phyloP scores from a whole-genome alignment of 2,113 vertebrate species.

The Saccopteryx leptura region DNA sequence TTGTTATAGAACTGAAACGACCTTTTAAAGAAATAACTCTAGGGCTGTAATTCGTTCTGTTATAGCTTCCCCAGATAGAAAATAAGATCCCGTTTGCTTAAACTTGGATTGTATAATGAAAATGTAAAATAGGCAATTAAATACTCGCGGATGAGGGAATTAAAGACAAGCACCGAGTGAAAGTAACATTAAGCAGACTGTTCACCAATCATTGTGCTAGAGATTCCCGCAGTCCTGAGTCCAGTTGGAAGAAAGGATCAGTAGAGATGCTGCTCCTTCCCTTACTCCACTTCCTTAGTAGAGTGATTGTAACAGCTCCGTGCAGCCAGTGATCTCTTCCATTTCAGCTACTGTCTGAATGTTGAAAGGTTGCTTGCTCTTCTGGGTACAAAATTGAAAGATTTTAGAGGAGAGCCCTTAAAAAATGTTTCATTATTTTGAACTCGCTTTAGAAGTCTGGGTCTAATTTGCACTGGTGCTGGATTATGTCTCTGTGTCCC shows the following conservation, averaged over 20 bases:
- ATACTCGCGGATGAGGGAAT: constrained; percentile 68
- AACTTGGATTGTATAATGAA: constrained; percentile 76
- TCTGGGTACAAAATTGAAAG: background rate
- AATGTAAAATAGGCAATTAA: constrained; percentile 80
- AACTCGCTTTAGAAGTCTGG: background rate
- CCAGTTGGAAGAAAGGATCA: background rate
- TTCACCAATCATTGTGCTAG: constrained; percentile 33
- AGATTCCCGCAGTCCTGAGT: background rate
- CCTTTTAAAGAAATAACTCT: constrained; percentile 72
- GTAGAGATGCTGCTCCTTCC: background rate
- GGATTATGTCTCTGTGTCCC: background rate
- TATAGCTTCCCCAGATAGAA: constrained; percentile 71
- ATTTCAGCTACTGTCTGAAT: background rate
- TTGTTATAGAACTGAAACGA: constrained; percentile 71
- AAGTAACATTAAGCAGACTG: constrained; percentile 54
- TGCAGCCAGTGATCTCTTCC: background rate
- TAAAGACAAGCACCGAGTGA: constrained; percentile 70
- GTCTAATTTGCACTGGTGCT: background rate
- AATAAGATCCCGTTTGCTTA: constrained; percentile 72
- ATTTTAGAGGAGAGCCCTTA: background rate
- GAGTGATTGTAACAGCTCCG: background rate
- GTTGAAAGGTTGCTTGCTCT: constrained; percentile 15
- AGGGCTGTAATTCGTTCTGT: constrained; percentile 71
- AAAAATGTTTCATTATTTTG: background rate
- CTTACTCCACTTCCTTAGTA: background rate